Evolutionary conservation across 2,888 invertebrate species (phyloP).

Genomic region (Molorchus minor): DNA sequence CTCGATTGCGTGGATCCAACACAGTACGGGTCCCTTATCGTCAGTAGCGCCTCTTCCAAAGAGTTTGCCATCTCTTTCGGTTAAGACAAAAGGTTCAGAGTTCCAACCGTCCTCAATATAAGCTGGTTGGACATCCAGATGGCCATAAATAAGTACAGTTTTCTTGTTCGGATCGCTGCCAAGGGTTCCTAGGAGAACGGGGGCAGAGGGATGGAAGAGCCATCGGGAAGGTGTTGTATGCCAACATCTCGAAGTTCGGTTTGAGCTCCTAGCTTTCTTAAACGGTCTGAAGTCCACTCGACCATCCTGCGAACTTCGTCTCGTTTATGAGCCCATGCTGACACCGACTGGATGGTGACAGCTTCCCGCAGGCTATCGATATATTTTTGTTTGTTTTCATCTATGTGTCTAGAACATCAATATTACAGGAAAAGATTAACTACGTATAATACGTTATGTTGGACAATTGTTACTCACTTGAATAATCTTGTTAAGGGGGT

Average conservation of each 20-base stretch:
- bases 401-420: conserved; percentile 71
- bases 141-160: conserved; percentile 95
- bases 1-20: conserved; percentile 95
- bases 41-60: conserved; percentile 91
- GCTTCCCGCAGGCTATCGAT: conserved; percentile 80
- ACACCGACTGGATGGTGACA: conserved; percentile 91
- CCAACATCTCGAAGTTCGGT: conserved; percentile 68
- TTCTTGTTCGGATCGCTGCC: conserved; percentile 88
- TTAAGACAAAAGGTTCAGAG: conserved; percentile 91
- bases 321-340: conserved; percentile 82
- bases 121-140: conserved; percentile 98
- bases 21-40: conserved; percentile 92
- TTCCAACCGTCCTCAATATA: conserved; percentile 93
- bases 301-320: conserved; percentile 69
- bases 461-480: conserved; percentile 10
- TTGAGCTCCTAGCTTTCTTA: conserved; percentile 30
- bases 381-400: conserved; percentile 76
- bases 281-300: not conserved
- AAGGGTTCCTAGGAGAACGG: conserved; percentile 84
- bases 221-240: conserved; percentile 76
- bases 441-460: not conserved
- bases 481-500: conserved; percentile 12
- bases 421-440: not conserved
- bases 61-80: conserved; percentile 87
- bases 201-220: conserved; percentile 79